A percentile compares a stretch with the other conserved stretches of the same genome.
These are phyloP conservation scores for Philaethria dido DNA, from an alignment of 2,888 invertebrate species.

Conservation along the genomic window DNA sequence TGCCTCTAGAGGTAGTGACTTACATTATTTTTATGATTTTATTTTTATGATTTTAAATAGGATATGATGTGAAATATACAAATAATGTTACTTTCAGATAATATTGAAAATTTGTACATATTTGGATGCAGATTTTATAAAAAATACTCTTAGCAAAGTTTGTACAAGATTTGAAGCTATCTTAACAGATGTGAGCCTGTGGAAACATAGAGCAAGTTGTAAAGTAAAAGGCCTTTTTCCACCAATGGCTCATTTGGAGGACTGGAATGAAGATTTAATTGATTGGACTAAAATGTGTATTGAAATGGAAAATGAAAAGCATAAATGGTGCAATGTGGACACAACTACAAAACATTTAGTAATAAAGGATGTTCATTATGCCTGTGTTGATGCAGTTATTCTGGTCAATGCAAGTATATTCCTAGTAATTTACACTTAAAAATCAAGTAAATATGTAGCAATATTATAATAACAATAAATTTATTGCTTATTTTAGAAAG, in stretches of 20 bases:
- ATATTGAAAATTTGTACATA: conserved; percentile 85
- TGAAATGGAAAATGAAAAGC: conserved; percentile 83
- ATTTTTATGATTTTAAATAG: conserved; percentile 6
- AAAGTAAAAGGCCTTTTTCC: conserved; percentile 71
- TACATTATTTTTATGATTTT: too few relatives aligned
- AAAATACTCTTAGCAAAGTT: conserved; percentile 78
- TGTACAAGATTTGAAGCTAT: conserved; percentile 83
- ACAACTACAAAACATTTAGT: conserved; percentile 75
- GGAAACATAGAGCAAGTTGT: conserved; percentile 80
- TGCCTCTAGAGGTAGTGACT: conserved; percentile 75
- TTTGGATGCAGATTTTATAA: conserved; percentile 82
- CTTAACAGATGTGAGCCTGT: conserved; percentile 81
- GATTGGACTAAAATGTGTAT: conserved; percentile 85
- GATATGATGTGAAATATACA: conserved; percentile 8
- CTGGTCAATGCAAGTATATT: conserved; percentile 79
- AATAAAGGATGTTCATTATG: conserved; percentile 81
- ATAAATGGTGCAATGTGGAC: conserved; percentile 80
- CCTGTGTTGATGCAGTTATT: conserved; percentile 84
- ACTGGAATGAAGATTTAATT: conserved; percentile 67
- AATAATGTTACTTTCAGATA: conserved; percentile 69
- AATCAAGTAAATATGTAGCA: too few relatives aligned
- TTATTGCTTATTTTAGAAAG: conserved; percentile 76
- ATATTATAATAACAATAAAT: too few relatives aligned
- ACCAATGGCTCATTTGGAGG: conserved; percentile 63
- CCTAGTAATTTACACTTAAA: background rate